Percentiles rank a stretch among this genome's conserved stretches.
phyloP scores from a whole-genome alignment of 1,140 invertebrate species.

The Babylonia areolata region DNA sequence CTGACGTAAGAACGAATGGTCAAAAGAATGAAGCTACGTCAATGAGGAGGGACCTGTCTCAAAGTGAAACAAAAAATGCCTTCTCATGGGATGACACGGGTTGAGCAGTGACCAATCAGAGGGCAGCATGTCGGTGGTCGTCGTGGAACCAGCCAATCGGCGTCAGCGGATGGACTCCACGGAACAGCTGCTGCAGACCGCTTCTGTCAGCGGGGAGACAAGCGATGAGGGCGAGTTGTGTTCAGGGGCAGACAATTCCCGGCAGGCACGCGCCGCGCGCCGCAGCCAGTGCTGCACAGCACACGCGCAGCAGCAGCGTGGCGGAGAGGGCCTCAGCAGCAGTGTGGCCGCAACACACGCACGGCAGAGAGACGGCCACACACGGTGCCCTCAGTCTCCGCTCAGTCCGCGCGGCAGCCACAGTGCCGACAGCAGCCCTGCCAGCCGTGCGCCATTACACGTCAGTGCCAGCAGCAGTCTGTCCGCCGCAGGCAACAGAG shows the following conservation, averaged over 20 bases:
- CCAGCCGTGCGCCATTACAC: background rate
- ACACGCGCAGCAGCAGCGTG: background rate
- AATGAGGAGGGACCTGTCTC: no score
- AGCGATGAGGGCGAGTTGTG: constrained; percentile 42
- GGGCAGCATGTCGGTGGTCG: constrained; percentile 61
- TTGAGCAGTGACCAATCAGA: background rate
- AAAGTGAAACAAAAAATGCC: background rate
- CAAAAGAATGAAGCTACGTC: no score
- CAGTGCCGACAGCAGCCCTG: background rate
- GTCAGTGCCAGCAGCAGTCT: background rate
- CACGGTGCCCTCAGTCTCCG: background rate
- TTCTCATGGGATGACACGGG: background rate
- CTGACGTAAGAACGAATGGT: no score
- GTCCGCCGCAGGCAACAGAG: no score
- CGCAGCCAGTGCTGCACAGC: constrained; percentile 19
- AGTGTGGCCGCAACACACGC: background rate
- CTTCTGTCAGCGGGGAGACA: constrained; percentile 26
- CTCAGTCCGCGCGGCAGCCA: background rate
- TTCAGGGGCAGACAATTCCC: constrained; percentile 22
- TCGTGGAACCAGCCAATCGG: constrained; percentile 64
- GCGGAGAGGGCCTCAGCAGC: constrained; percentile 16
- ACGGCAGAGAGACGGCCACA: background rate
- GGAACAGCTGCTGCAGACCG: constrained; percentile 55
- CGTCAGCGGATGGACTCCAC: constrained; percentile 67
- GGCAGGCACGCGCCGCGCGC: constrained; percentile 9